A percentile compares a stretch with the other conserved stretches of the same genome.
Conservation (phyloP, 1,140 invertebrate genomes). For the Yoshiicerus persimilis region DNA sequence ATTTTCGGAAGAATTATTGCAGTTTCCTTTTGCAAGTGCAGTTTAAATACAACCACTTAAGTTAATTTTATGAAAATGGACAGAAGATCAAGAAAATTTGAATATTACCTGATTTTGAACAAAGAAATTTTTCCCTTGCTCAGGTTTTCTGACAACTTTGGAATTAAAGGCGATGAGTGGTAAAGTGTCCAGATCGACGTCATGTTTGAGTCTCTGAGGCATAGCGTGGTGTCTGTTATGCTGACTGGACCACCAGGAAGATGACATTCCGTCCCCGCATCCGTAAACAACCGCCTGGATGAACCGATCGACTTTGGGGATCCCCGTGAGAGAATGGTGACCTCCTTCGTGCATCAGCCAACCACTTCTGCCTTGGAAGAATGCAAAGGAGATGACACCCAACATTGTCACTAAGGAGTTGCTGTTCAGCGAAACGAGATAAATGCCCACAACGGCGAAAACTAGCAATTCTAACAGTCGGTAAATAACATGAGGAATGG, state of each 20-base stretch:
- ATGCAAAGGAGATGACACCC: conserved; percentile 34
- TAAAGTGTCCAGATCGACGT: conserved; percentile 47
- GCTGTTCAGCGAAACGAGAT: conserved; percentile 17
- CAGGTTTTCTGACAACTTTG: conserved; percentile 43
- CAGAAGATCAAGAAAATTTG: neutral
- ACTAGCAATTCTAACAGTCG: conserved; percentile 34
- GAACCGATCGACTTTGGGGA: conserved; percentile 43
- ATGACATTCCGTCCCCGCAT: conserved; percentile 39
- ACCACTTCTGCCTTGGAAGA: conserved; percentile 45
- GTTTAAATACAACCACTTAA: no score
- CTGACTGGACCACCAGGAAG: conserved; percentile 46
- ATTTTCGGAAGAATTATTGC: no score
- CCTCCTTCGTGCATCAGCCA: conserved; percentile 49
- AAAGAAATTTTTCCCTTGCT: conserved; percentile 44
- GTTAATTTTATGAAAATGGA: neutral
- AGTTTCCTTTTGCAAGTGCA: no score
- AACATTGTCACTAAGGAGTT: neutral
- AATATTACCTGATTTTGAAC: conserved; percentile 44
- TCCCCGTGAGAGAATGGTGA: conserved; percentile 48
- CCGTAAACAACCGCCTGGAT: conserved; percentile 45
- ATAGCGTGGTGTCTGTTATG: conserved; percentile 49
- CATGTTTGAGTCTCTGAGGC: conserved; percentile 45
- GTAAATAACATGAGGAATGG: conserved; percentile 35
- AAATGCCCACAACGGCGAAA: conserved; percentile 35
- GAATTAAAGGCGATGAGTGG: conserved; percentile 47